Evolutionary conservation across 2,888 invertebrate species (phyloP), one percentile per base, ranked within the genome.

Genomic region (Drosophila picticornis): DNA sequence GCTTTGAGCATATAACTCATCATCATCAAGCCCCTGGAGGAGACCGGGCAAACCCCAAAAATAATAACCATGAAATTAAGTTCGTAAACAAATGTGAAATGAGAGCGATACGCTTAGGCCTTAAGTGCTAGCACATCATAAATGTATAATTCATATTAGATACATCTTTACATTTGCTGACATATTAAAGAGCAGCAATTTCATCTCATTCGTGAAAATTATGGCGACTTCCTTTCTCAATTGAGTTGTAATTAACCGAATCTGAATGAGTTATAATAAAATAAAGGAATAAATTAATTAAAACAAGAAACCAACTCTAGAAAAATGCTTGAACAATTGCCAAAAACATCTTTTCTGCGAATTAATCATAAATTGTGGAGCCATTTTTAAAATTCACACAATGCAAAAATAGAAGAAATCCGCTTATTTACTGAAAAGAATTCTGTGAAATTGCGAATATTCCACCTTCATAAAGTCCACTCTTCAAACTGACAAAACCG

Each of bases 61-160:
- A 78, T 81, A 81, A 81, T 81, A 81, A 81, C 79, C 81, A 81
- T 81, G 84, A 84, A 81, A 81, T 81, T 84, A 81, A 84, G 78
- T 79, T 79, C 68, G 59, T 58, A 73, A 69, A 62, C 78, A 81
- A 77, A 78, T 59, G 62, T 25, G 48, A 77, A 67, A 58, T 46
- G 32, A 58, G 22, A 22, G 16, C 31, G 22, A 53, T 51, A 72
- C 59, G 66, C 75, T 32, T 63, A 31, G n/a, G 65, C 81, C 69
- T 81, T 64, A 74, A 82, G 61, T 72, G 63, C 46, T 27, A 19
- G 46, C 61, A 70, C 48, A 53, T 55, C 48, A 48, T 56, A 48
- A 48, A 67, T 52, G 36, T 36, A 52, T 34, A 59, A 71, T 52
- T 52, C 36, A 25, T 34, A 69, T 72, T 53, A 59, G n/a, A 38